Conservation (phyloP, 2,113 vertebrate species). For the Indicator indicator region DNA sequence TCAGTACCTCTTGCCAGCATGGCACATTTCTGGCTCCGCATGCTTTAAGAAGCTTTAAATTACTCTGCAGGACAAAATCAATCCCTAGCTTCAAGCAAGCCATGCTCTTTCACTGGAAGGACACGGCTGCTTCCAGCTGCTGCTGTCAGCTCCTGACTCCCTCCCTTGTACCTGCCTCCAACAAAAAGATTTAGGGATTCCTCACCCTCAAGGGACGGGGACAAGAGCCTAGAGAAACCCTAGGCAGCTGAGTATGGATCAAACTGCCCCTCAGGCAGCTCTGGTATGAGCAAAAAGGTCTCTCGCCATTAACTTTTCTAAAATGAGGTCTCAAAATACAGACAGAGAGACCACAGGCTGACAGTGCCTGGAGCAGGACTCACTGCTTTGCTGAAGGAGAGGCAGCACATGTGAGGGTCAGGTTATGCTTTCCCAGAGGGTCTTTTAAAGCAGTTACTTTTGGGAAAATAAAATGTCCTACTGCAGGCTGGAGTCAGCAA, state of each 20-base stretch:
- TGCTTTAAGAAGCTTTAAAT: neutral
- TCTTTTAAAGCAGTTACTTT: neutral
- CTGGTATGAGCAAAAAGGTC: neutral
- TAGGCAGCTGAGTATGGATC: neutral
- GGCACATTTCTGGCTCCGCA: neutral
- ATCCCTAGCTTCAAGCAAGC: neutral
- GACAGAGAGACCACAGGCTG: neutral
- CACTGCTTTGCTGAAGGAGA: neutral
- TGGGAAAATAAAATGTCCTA: neutral
- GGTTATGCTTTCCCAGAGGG: neutral
- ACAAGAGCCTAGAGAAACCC: neutral
- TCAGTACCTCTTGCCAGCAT: neutral
- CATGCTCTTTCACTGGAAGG: neutral
- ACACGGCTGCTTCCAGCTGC: neutral
- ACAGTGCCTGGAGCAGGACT: neutral
- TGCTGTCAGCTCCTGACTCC: neutral
- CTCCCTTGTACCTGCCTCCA: neutral
- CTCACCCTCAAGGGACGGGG: neutral
- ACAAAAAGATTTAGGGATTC: neutral
- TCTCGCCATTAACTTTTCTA: neutral
- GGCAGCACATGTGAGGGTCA: neutral
- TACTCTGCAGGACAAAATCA: neutral
- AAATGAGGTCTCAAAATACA: constrained; percentile 16
- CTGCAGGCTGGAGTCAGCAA: neutral
- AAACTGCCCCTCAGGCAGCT: neutral